These are phyloP conservation scores for Microctenopoma steveboyesi DNA, from an alignment of 2,797 vertebrate genomes.

Conservation along the genomic window DNA sequence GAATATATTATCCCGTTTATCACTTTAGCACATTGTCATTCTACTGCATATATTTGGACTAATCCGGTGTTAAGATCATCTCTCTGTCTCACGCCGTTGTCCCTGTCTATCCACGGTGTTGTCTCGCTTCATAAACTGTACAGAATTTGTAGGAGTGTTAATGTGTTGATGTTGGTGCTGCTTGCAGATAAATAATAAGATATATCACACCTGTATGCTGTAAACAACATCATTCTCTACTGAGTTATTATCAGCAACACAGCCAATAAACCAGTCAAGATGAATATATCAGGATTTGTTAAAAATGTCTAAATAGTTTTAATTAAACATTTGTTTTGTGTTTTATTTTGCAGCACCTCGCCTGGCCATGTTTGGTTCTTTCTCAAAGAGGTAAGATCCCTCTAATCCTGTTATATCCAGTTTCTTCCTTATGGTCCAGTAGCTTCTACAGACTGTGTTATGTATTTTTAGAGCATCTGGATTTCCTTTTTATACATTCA, in stretches of 20 bases:
- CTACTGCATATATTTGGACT: too few species aligned
- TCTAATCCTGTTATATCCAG: constrained; percentile 13
- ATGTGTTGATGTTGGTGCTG: too few species aligned
- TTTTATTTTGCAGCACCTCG: constrained; percentile 78
- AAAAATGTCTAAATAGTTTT: not conserved
- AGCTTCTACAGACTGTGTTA: not conserved
- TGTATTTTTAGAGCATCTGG: not conserved
- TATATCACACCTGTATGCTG: not conserved
- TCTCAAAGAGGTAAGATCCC: constrained; percentile 79
- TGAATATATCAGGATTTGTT: not conserved
- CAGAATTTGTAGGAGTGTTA: not conserved
- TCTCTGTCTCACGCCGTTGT: too few species aligned
- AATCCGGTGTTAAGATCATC: too few species aligned
- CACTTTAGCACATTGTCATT: too few species aligned
- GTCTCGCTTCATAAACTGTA: not conserved
- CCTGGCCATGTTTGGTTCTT: constrained; percentile 72
- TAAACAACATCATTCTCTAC: not conserved
- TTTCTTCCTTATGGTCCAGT: not conserved
- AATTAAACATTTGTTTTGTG: constrained; percentile 11
- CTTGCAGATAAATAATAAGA: not conserved
- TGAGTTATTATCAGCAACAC: not conserved
- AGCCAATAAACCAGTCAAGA: too few species aligned
- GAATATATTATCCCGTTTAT: too few species aligned
- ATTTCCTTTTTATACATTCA: not conserved
- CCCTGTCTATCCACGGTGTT: too few species aligned